A percentile compares a stretch with the other conserved stretches of the same genome.
These are phyloP conservation scores for Zaprionus gabonicus DNA, from an alignment of 1,140 invertebrate genomes.

Conservation along the genomic window DNA sequence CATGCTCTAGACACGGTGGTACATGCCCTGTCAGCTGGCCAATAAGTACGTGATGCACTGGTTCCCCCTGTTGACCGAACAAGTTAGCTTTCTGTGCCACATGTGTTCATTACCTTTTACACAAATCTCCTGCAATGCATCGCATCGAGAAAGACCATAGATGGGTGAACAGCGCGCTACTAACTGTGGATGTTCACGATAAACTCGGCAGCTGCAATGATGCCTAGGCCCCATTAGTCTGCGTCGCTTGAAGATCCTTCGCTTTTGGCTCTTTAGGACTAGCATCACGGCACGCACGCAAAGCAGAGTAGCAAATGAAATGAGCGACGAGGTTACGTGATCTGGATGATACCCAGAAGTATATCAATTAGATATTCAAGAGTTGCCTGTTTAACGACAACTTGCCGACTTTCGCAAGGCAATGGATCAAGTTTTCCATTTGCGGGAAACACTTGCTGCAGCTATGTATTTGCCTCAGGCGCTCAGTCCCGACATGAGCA, in stretches of 20 bases:
- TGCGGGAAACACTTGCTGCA: conserved; percentile 49
- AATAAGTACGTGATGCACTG: conserved; percentile 70
- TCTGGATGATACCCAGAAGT: conserved; percentile 53
- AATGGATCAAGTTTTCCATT: conserved; percentile 69
- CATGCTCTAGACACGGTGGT: conserved; percentile 50
- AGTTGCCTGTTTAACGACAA: conserved; percentile 63
- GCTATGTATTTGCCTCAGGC: conserved; percentile 54
- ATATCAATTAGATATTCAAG: conserved; percentile 42
- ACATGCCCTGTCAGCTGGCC: conserved; percentile 43
- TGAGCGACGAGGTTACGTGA: conserved; percentile 54
- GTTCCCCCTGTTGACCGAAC: conserved; percentile 57
- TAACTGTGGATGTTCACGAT: conserved; percentile 61
- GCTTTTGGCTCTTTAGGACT: conserved; percentile 78
- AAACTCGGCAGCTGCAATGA: conserved; percentile 31
- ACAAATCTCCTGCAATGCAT: conserved; percentile 65
- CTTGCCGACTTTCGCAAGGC: conserved; percentile 42
- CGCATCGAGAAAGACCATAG: conserved; percentile 59
- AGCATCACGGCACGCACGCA: conserved; percentile 63
- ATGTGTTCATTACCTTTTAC: conserved; percentile 65
- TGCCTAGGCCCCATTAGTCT: conserved; percentile 58
- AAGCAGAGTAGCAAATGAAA: conserved; percentile 57
- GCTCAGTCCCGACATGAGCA: conserved; percentile 38
- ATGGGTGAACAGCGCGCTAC: conserved; percentile 59
- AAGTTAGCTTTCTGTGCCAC: conserved; percentile 66
- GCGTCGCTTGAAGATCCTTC: conserved; percentile 74